Conservation (phyloP, 2,113 vertebrate species). For the Dryoscopus gambensis region DNA sequence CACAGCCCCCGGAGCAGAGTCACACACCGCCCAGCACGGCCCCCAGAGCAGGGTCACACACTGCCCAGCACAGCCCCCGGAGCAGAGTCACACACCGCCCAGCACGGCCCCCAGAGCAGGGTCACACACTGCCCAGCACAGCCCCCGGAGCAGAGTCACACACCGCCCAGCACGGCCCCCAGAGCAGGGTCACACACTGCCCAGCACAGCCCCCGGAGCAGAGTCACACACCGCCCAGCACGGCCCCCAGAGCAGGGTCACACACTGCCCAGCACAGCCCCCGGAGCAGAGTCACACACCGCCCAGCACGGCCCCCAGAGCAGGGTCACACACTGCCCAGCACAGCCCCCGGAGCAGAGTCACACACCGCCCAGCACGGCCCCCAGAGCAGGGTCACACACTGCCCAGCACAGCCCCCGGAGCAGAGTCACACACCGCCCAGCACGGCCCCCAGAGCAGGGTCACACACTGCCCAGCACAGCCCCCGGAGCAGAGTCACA, state of each 20-base stretch:
- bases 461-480: background rate
- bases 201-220: background rate
- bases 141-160: background rate
- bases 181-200: background rate
- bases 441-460: too few species aligned
- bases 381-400: background rate
- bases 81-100: background rate
- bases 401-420: background rate
- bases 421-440: background rate
- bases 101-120: too few species aligned
- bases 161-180: too few species aligned
- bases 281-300: background rate
- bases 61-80: background rate
- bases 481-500: background rate
- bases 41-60: background rate
- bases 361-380: too few species aligned
- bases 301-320: too few species aligned
- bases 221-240: fast-evolving
- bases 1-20: background rate
- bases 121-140: background rate
- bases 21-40: too few species aligned
- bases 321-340: background rate
- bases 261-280: background rate
- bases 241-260: too few species aligned
- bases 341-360: background rate